Conservation (phyloP, 2,113 vertebrate genomes). For the Leuciscus idus region DNA sequence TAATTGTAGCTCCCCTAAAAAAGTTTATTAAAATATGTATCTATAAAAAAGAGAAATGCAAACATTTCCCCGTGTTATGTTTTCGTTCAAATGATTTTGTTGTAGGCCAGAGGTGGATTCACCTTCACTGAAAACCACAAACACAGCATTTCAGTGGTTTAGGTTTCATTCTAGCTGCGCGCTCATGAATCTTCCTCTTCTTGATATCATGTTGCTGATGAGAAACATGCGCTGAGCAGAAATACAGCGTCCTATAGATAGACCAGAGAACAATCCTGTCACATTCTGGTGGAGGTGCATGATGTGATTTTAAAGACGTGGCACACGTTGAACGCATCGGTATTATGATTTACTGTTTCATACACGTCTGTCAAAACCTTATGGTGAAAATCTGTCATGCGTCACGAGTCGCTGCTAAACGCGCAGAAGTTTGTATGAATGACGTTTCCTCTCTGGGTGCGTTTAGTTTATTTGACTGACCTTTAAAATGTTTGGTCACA, state of each 20-base stretch:
- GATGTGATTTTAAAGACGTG: neutral
- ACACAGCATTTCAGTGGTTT: slow-evolving; percentile 15
- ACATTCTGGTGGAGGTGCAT: neutral
- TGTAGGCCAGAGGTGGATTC: neutral
- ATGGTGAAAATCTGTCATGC: neutral
- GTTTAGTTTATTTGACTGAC: neutral
- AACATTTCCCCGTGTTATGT: neutral
- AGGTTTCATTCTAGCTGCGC: slow-evolving; percentile 18
- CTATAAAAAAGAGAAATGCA: neutral
- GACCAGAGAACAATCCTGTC: slow-evolving; percentile 19
- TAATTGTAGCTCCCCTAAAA: neutral
- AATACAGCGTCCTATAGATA: slow-evolving; percentile 18
- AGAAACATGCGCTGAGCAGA: slow-evolving; percentile 5
- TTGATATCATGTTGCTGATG: slow-evolving; percentile 15
- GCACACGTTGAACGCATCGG: neutral
- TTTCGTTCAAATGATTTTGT: neutral
- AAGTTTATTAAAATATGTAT: neutral
- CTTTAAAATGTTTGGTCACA: neutral
- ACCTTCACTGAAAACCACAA: slow-evolving; percentile 14
- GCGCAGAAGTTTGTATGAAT: neutral
- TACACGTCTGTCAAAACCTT: neutral
- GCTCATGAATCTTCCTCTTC: slow-evolving; percentile 24
- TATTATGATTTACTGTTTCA: neutral
- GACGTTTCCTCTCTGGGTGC: neutral
- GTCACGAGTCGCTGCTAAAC: neutral